phyloP scores from a whole-genome alignment of 2,888 invertebrate species.

The Scaptomyza cyrtandrae region DNA sequence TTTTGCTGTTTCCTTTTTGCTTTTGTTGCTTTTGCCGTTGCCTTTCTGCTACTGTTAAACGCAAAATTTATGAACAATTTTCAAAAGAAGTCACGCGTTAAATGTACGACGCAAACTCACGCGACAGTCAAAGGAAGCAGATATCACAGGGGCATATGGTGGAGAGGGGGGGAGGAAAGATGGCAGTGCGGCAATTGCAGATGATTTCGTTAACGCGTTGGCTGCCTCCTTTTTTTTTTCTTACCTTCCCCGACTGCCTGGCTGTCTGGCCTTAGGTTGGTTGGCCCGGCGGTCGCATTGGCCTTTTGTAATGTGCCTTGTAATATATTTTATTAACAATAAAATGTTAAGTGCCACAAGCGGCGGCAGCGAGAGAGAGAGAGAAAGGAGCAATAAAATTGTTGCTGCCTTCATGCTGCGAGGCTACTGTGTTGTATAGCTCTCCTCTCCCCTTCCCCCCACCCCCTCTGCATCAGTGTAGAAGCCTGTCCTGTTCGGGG shows the following conservation, averaged over 20 bases:
- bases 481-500: conserved; percentile 47
- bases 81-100: conserved; percentile 76
- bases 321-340: conserved; percentile 81
- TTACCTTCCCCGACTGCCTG: conserved; percentile 23
- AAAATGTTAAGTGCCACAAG: conserved; percentile 80
- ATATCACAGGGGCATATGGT: background rate
- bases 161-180: conserved; percentile 2
- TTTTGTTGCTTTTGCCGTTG: conserved; percentile 30
- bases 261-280: conserved; percentile 22
- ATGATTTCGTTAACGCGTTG: conserved; percentile 78
- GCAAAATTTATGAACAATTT: conserved; percentile 81
- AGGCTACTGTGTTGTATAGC: conserved; percentile 52
- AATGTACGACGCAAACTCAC: conserved; percentile 79
- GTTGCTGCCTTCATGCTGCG: conserved; percentile 39
- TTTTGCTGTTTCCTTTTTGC: background rate
- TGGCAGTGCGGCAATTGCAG: conserved; percentile 49
- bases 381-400: background rate
- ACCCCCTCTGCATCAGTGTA: background rate
- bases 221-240: conserved; percentile 24
- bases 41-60: conserved; percentile 76
- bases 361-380: conserved; percentile 14
- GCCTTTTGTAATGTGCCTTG: conserved; percentile 75
- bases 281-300: conserved; percentile 51
- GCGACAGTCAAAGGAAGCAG: conserved; percentile 58
- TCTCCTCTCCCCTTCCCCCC: background rate